A percentile compares a stretch with the other conserved stretches of the same genome.
Conservation (phyloP, 2,113 vertebrate species). For the Garra rufa region DNA sequence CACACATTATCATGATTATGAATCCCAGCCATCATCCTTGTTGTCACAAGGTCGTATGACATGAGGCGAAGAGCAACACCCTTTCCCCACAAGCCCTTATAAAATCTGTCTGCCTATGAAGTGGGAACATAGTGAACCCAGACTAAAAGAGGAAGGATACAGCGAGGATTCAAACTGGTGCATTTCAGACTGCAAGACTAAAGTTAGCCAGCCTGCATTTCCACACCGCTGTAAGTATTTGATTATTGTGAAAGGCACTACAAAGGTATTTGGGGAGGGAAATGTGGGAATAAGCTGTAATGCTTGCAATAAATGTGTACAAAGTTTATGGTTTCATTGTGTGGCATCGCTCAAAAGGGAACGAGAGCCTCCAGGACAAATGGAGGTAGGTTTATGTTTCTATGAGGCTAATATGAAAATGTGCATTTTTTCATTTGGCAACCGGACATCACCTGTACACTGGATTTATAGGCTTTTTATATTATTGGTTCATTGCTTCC, state of each 20-base stretch:
- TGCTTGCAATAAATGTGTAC: conserved; percentile 47
- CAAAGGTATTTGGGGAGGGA: conserved; percentile 29
- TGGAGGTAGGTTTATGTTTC: conserved; percentile 46
- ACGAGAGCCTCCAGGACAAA: not conserved
- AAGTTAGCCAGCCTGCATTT: not conserved
- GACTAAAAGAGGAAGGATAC: conserved; percentile 21
- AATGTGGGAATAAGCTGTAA: not conserved
- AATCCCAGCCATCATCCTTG: not conserved
- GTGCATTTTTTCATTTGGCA: not conserved
- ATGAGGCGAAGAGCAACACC: conserved; percentile 50
- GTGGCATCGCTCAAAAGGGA: not conserved
- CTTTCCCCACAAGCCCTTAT: conserved; percentile 57
- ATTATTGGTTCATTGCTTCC: not conserved
- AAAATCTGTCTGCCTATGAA: conserved; percentile 50
- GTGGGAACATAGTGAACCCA: conserved; percentile 36
- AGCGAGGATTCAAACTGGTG: conserved; percentile 25
- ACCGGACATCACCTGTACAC: not conserved
- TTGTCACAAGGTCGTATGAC: conserved; percentile 51
- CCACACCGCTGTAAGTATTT: conserved; percentile 60
- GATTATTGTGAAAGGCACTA: conserved; percentile 51
- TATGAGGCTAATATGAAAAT: not conserved
- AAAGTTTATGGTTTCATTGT: conserved; percentile 48
- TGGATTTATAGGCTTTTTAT: not conserved
- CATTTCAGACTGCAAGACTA: conserved; percentile 7
- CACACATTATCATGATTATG: not conserved